Evolutionary conservation across 2,888 invertebrate species (phyloP), one percentile per base, ranked within the genome.

Genomic region (Drosophila acutilabella): DNA sequence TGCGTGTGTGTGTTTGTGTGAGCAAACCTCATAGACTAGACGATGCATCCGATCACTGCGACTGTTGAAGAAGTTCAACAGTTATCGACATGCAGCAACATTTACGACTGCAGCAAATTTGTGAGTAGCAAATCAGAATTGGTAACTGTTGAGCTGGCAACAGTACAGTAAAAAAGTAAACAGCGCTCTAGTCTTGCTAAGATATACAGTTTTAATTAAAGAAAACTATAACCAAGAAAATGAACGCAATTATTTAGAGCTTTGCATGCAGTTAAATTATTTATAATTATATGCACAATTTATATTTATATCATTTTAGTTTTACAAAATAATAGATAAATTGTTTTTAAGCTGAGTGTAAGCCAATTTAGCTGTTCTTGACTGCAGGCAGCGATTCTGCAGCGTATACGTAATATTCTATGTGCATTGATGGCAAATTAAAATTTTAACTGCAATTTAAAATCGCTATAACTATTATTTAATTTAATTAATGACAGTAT

Each of bases 51-150:
- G 47, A 47, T 40, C 50, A 51, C 54, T 53, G 64, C 40, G 67
- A 71, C 60, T 80, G 76, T 16, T 40, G 41, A 14, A 54, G 67
- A 71, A 80, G 78, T 77, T 65, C 72, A 65, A 77, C 58, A 57
- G 48, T 61, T 80, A 74, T 77, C 51, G 78, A 66, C 57, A 54
- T 51, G 76, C 44, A 14, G 54, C 78, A 75, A 76, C 71, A 80
- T 59, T 80, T 75, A 57, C 54, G 54, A 54, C 42, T 30, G n/a
- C 50, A 20, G 62, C 53, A 47, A 18, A 61, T 85, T 75, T 65
- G 87, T 86, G 82, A 82, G 71, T 60, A 85, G 88, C 60, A 59
- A 64, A 59, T 36, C 30, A 38, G 45, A 53, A n/a, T 61, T 71
- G 16, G 44, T 61, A 14, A n/a, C 30, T 5, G 23, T 14, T 13